Base-by-base conservation (phyloP, 1,140 invertebrate genomes). In the Oryzaephilus surinamensis region DNA sequence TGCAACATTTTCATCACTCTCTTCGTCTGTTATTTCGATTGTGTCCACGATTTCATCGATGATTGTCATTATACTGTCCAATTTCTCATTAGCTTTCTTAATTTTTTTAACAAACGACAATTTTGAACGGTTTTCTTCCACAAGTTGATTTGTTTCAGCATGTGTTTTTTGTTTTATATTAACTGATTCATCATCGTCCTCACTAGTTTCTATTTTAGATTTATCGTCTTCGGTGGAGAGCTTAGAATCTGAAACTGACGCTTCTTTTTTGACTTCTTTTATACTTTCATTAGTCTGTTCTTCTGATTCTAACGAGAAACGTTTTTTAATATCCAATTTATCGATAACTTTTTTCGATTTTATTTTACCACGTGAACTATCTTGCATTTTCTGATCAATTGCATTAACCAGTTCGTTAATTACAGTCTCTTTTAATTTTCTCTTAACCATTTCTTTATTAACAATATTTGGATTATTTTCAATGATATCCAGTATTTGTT, bases 11-110 rank as follows among this genome's bases (percentile, higher is more conserved):
- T 42, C 26, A 11, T 38, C 28, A 14, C 46, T 32, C 51, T 67
- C 64, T 28, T 67, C 62, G n/a, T n/a, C n/a, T 13, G 59, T 63
- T 14, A 67, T 64, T 44, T 66, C 65, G 41, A 67, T 66, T 26
- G 66, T 65, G 44, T 66, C 65, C 7, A 70, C 65, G 27, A 69
- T 69, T 18, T 64, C 56, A 43, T 67, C 65, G 2, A 69, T 66
- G 8, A 65, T 63, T 32, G 55, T 57, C 39, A 66, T 58, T 18
- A 61, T 41, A 26, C 57, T 57, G 21, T 54, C 49, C 4, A 50
- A 48, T 26, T 52, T 55, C 17, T 52, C 46, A 20, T 53, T 54
- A 3, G 55, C 57, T 16, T 43, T 46, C 12, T 50, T 43, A 30
- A 54, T 52, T 17, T 52, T 48, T 26, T 53, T 42, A 19, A n/a